Conservation (phyloP, 1,140 invertebrate species). For the Leptinotarsa texana region DNA sequence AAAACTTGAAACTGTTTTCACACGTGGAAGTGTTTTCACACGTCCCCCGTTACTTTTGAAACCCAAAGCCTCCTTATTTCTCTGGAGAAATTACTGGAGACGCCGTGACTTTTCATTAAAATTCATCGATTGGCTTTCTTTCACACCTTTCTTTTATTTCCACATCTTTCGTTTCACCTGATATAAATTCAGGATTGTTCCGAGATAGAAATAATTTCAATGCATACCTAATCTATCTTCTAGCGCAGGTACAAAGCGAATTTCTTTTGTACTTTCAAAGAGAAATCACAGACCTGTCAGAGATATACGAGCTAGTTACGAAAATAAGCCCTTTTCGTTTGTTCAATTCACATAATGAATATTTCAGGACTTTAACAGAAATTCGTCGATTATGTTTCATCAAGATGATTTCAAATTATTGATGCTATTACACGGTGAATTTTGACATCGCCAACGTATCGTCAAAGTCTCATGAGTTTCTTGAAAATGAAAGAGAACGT, state of each 20-base stretch:
- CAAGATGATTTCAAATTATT: no score
- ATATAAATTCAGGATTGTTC: conserved; percentile 6
- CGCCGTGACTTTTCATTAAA: neutral
- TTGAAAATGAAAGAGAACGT: no score
- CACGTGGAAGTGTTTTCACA: no score
- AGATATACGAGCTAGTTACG: neutral
- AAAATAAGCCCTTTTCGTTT: neutral
- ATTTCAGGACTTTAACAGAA: neutral
- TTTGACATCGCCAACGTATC: no score
- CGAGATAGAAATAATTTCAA: neutral
- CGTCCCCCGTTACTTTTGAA: no score
- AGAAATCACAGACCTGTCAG: neutral
- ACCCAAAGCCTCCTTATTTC: neutral
- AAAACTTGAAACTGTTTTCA: no score
- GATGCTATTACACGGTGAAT: no score
- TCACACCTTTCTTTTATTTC: neutral
- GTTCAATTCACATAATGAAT: neutral
- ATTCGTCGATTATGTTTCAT: no score
- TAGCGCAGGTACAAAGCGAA: neutral
- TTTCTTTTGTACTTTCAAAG: neutral
- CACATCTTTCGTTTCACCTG: neutral
- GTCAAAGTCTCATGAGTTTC: no score
- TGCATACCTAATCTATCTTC: neutral
- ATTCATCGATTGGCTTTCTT: conserved; percentile 1
- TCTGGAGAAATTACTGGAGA: neutral